Evolutionary conservation across 2,888 invertebrate genomes (phyloP).

Genomic region (Lycophotia porphyrea): DNA sequence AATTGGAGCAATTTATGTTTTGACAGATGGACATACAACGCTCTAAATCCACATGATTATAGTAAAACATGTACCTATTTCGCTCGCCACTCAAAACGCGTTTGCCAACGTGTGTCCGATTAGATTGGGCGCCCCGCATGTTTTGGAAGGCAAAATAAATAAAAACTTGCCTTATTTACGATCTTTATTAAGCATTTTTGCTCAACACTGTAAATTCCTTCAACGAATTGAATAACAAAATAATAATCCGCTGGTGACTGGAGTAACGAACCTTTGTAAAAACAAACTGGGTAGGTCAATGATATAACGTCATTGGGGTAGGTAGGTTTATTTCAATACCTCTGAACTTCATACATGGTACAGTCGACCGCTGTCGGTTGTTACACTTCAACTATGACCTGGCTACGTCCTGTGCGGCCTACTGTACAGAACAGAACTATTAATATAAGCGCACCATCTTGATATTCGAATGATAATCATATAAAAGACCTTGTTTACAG

Average conservation of each 20-base stretch:
- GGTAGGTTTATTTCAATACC: neutral
- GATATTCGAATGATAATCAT: conserved; percentile 55
- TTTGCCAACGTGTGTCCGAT: conserved; percentile 57
- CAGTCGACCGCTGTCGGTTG: neutral
- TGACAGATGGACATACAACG: conserved; percentile 12
- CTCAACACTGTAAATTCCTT: conserved; percentile 13
- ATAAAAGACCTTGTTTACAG: conserved; percentile 82
- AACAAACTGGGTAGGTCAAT: neutral
- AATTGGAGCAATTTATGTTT: neutral
- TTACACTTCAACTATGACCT: neutral
- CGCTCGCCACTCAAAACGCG: conserved; percentile 35
- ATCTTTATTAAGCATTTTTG: conserved; percentile 14
- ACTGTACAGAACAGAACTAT: conserved; percentile 4
- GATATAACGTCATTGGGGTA: too few relatives aligned
- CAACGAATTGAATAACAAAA: conserved; percentile 12
- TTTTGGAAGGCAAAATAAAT: conserved; percentile 43
- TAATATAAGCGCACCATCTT: conserved; percentile 44
- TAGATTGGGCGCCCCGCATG: conserved; percentile 46
- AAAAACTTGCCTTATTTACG: conserved; percentile 46
- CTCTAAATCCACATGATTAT: conserved; percentile 42
- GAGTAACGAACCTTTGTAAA: neutral
- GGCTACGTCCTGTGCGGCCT: neutral
- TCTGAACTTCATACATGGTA: neutral
- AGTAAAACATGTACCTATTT: conserved; percentile 35
- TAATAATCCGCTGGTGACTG: conserved; percentile 9